Evolutionary conservation across 1,140 invertebrate species (phyloP), one percentile per base, ranked within the genome.

Genomic region (Sycophaga agraensis): DNA sequence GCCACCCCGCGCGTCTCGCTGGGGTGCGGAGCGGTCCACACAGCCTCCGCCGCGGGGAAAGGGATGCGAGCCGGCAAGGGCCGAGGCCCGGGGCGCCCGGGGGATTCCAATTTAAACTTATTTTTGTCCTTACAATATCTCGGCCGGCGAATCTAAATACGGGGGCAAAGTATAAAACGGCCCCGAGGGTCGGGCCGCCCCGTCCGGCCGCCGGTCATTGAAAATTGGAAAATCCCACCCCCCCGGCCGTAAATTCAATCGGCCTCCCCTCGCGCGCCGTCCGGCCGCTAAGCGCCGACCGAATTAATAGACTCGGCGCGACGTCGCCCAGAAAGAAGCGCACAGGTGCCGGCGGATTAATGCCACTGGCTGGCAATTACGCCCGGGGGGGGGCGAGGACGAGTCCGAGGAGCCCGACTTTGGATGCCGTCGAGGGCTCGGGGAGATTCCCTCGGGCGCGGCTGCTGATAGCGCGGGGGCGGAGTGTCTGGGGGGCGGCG

Each of bases 41-140:
- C n/a, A n/a, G n/a, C n/a, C n/a, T n/a, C n/a, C n/a, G n/a, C n/a
- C n/a, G 28, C 28, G 28, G 28, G 5, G 28, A 31, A 31, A 11
- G 28, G 28, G 28, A 31, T 4, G 5, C 11, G 28, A 31, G 11
- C 5, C 5, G 11, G 28, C 5, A 54, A 31, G 51, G 24, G 43
- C 14, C 19, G 35, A 60, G 17, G 48, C 19, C 31, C 54, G 39
- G 56, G 19, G 46, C 39, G 57, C 42, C 53, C 21, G 58, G 64
- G 22, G 68, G 67, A 76, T 76, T 77, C 74, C 73, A 71, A 77
- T 76, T 75, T 71, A 69, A 75, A 71, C 70, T 77, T 76, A 76
- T 77, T 79, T 77, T 76, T 73, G 71, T 72, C 71, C 70, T 71
- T 64, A 67, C 72, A 71, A 73, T 74, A 75, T 75, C 71, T 70